Conservation (phyloP, 2,113 vertebrate genomes). For the Pao palembangensis region DNA sequence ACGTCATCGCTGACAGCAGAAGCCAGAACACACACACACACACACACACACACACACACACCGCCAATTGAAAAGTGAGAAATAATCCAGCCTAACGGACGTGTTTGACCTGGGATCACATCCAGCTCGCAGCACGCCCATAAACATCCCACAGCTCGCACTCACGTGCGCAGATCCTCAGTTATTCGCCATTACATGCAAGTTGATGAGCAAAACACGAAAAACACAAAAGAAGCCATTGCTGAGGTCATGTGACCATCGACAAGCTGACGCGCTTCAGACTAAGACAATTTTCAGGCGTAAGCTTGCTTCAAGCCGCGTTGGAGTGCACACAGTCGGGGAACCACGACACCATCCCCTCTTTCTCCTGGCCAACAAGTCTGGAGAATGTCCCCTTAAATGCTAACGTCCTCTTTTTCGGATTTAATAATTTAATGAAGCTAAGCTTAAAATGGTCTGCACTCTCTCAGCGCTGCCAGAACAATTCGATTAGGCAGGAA, state of each 20-base stretch:
- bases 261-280: slow-evolving; percentile 21
- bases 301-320: slow-evolving; percentile 52
- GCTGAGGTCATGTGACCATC: slow-evolving; percentile 27
- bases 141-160: slow-evolving; percentile 4
- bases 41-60: background rate
- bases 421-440: slow-evolving; percentile 64
- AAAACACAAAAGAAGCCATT: slow-evolving; percentile 43
- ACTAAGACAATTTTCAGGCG: slow-evolving; percentile 41
- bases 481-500: slow-evolving; percentile 49
- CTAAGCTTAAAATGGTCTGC: slow-evolving; percentile 50
- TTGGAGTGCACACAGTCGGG: slow-evolving; percentile 16
- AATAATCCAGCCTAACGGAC: slow-evolving; percentile 23
- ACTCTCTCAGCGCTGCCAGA: slow-evolving; percentile 48
- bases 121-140: background rate
- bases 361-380: slow-evolving; percentile 2
- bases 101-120: slow-evolving; percentile 20
- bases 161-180: slow-evolving; percentile 13
- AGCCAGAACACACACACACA: slow-evolving; percentile 5
- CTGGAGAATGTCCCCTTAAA: slow-evolving; percentile 41
- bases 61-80: slow-evolving; percentile 23
- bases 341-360: slow-evolving; percentile 6
- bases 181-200: slow-evolving; percentile 52
- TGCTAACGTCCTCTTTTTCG: slow-evolving; percentile 46
- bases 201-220: slow-evolving; percentile 38
- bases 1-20: too few relatives aligned